Evolutionary conservation across 2,113 vertebrate species (phyloP), one percentile per base, ranked within the genome.

Genomic region (Zosterops pallidus): DNA sequence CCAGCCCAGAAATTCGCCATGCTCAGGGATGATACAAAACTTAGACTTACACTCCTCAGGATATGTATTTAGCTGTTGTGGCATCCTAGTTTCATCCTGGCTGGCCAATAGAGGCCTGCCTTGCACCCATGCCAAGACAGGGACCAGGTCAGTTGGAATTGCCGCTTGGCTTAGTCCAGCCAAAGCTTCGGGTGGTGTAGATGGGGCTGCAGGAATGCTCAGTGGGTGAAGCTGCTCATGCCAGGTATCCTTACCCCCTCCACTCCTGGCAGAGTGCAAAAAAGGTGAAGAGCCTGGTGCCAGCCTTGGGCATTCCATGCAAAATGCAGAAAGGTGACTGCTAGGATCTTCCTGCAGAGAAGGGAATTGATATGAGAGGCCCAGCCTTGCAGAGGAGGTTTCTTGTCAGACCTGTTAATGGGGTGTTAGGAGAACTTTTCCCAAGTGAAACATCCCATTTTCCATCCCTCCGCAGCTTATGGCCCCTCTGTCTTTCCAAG

Each of bases 1-100:
- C 56, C 83, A 82, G 76, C 16, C 90, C 72, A 53, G 80, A 83
- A 65, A 62, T 56, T 60, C 0, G 0, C 25, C 0, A 0, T 78
- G n/a, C 19, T 6, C 63, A 53, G 65, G n/a, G 52, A 52, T 55
- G 57, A 56, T 49, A 68, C 4, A 60, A 94, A 90, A 92, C 42
- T 56, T 41, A 60, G 56, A 55, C 35, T 42, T 67, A 8, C 6
- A 25, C 47, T 65, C 46, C 57, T 71, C 68, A 64, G 46, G 71
- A 41, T 29, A 44, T 65, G 24, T 39, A n/a, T 91, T 86, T 63
- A 64, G 29, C 67, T 81, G 35, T 68, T 87, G 16, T 3, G 0
- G 49, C 14, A 15, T 52, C 41, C 25, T 68, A 59, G 35, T 52
- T 87, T 31, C 42, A 67, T 65, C 72, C 39, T 74, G 67, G 17